These are phyloP conservation scores for Phytoseiulus persimilis DNA, from an alignment of 2,888 invertebrate species.

Conservation along the genomic window DNA sequence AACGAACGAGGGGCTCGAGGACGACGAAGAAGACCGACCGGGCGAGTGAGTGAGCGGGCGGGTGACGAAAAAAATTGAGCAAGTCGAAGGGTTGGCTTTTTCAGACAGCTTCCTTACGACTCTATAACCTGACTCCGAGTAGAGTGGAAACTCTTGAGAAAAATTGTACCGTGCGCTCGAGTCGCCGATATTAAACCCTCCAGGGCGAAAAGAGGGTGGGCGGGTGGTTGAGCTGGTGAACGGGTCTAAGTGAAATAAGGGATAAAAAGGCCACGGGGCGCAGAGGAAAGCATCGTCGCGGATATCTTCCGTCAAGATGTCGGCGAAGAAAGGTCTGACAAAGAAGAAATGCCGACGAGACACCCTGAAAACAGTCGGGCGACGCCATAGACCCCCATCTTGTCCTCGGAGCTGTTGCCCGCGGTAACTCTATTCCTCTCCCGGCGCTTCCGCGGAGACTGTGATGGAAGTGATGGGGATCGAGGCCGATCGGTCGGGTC, in stretches of 20 bases:
- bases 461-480: neutral
- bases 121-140: neutral
- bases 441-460: neutral
- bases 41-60: neutral
- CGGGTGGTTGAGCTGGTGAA: too few relatives aligned
- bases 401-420: neutral
- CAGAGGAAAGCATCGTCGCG: neutral
- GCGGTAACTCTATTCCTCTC: neutral
- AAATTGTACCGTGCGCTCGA: slow-evolving; percentile 6
- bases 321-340: slow-evolving; percentile 12
- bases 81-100: too few relatives aligned
- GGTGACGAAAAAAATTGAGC: neutral
- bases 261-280: slow-evolving; percentile 9
- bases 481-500: neutral
- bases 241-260: neutral
- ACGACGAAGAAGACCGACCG: too few relatives aligned
- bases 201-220: slow-evolving; percentile 37
- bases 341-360: slow-evolving; percentile 25
- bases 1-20: neutral
- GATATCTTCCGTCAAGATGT: too few relatives aligned
- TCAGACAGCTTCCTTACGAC: neutral
- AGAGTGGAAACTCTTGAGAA: slow-evolving; percentile 30
- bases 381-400: neutral
- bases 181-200: slow-evolving; percentile 1
- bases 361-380: neutral